Evolutionary conservation across 1,140 invertebrate genomes (phyloP).

Genomic region (Acromyrmex echinatior): DNA sequence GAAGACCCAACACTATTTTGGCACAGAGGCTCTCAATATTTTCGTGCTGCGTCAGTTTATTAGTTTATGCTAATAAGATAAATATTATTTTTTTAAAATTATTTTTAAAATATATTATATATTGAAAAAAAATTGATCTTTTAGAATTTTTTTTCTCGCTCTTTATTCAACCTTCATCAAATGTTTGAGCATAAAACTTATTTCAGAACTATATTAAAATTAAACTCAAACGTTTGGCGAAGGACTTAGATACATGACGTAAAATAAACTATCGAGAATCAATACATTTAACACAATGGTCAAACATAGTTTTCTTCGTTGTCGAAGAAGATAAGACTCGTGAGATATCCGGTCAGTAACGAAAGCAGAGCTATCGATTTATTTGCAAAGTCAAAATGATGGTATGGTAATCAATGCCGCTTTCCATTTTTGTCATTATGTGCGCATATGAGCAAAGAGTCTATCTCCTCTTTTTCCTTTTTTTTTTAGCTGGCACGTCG

Average conservation of each 20-base stretch:
- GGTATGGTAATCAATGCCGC: not conserved
- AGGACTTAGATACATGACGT: not conserved
- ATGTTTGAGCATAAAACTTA: not conserved
- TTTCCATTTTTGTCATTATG: constrained; percentile 45
- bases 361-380: constrained; percentile 61
- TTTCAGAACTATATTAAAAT: not conserved
- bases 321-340: constrained; percentile 39
- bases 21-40: constrained; percentile 17
- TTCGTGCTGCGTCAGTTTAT: not conserved
- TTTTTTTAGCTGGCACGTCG: constrained; percentile 39
- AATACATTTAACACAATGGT: constrained; percentile 24
- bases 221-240: not conserved
- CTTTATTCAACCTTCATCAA: not conserved
- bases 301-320: constrained; percentile 34
- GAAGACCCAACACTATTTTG: constrained; percentile 15
- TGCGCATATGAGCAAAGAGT: constrained; percentile 43
- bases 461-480: constrained; percentile 36
- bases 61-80: not conserved
- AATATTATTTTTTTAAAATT: not conserved
- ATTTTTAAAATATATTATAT: not conserved
- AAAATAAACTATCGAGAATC: constrained; percentile 15
- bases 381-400: not conserved
- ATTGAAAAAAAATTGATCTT: not conserved
- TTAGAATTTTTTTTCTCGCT: not conserved
- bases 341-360: constrained; percentile 26